Evolutionary conservation across 1,140 invertebrate genomes (phyloP).

Genomic region (Pseudomyrmex flavicornis): DNA sequence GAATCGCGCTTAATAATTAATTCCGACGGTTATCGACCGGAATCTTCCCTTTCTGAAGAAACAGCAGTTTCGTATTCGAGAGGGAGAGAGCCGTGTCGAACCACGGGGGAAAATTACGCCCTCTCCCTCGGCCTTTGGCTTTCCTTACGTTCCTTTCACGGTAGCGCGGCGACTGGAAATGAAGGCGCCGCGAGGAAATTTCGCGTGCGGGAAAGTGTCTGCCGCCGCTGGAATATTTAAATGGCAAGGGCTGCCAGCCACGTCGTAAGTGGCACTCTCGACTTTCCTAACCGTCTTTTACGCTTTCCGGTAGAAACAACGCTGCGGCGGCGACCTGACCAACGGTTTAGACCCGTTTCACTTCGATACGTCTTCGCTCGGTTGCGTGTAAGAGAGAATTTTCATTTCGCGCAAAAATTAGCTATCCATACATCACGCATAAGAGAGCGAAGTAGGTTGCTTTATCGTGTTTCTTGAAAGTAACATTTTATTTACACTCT

Average conservation of each 20-base stretch:
- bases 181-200: conserved; percentile 69
- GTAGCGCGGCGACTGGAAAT: conserved; percentile 44
- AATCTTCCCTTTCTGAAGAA: conserved; percentile 45
- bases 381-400: conserved; percentile 65
- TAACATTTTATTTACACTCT: conserved; percentile 3
- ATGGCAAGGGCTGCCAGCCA: conserved; percentile 73
- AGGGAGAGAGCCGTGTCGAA: conserved; percentile 41
- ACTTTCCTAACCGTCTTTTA: conserved; percentile 74
- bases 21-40: conserved; percentile 61
- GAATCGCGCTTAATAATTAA: conserved; percentile 68
- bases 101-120: conserved; percentile 54
- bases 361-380: conserved; percentile 46
- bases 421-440: not conserved
- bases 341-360: conserved; percentile 61
- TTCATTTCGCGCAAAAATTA: conserved; percentile 49
- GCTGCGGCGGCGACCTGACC: conserved; percentile 33
- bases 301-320: conserved; percentile 74
- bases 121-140: conserved; percentile 9
- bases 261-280: conserved; percentile 72
- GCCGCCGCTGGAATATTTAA: conserved; percentile 70
- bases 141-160: conserved; percentile 40
- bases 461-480: conserved; percentile 36
- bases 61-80: conserved; percentile 39
- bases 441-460: conserved; percentile 11
- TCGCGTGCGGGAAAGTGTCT: conserved; percentile 72